Base-by-base conservation (phyloP, 2,113 vertebrate species). In the Grammatotria lemairii region DNA sequence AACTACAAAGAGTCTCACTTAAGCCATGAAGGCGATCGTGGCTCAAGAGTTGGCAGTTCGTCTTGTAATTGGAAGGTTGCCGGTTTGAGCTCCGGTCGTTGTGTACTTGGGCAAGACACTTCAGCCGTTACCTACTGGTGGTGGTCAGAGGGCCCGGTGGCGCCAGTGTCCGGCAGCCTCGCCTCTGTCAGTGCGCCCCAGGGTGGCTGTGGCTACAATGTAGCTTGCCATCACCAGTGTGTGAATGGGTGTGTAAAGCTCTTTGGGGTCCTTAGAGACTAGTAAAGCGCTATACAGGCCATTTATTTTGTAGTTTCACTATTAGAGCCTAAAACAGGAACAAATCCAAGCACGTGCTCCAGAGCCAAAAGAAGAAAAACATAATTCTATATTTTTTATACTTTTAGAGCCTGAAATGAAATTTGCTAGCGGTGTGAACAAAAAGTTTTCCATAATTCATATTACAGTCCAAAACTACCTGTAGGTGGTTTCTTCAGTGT, bases 191-290 rank as follows among this genome's bases (percentile, higher is more conserved):
- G 45, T 16, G 45, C 14, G 7, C 7, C 45, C 45, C 45, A 16
- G 45, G 14, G 14, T 1, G 7, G 14, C 45, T 47, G 45, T 47
- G 7, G 45, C 7, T 49, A 49, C 45, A 0, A 16, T 8, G 45
- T 4, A 49, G 47, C 47, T 49, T 49, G 47, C 8, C 16, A 49
- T 49, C 47, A 19, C 16, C 47, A 3, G 47, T 49, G 47, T 17
- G 47, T 49, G 42, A 0, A 4, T 17, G 21, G 0, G 0, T 13
- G 0, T 5, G 54, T 57, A 14, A 28, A 57, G 55, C 0, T 1
- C 54, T 57, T 26, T 26, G 21, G 2, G 4, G 6, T 8, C 54
- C 21, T 14, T 2, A 8, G 21, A 1, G 2, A 3, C 21, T 0
- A 55, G 4, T 0, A 57, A 57, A 57, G 23, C 2, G 2, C 2